Conservation (phyloP, 2,888 invertebrate genomes). For the Rotaria macrura region DNA sequence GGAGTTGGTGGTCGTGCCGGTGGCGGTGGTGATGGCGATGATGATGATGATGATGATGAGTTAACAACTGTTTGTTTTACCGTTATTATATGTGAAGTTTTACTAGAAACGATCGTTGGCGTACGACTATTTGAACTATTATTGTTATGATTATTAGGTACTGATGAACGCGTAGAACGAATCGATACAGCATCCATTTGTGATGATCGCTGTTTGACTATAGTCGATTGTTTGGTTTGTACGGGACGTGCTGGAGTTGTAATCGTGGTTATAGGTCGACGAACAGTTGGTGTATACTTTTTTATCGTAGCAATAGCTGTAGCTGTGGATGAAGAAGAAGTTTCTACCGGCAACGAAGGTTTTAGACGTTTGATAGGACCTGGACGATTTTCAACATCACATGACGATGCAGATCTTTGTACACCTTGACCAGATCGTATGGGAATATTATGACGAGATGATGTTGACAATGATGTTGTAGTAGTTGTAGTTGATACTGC, state of each 20-base stretch:
- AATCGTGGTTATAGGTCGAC: not conserved
- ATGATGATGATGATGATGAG: not conserved
- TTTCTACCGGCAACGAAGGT: not conserved
- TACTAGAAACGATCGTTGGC: not conserved
- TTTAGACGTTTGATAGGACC: not conserved
- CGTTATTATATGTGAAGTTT: not conserved
- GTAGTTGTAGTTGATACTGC: not conserved
- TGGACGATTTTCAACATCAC: slow-evolving; percentile 2
- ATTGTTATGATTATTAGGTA: not conserved
- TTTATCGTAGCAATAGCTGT: not conserved
- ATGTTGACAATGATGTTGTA: not conserved
- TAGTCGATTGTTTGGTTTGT: not conserved
- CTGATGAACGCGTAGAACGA: not conserved
- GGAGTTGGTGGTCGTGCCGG: not conserved
- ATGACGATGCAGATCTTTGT: not conserved
- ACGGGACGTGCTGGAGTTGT: not conserved
- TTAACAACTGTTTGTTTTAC: not conserved
- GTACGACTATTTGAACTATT: not conserved
- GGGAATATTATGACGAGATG: not conserved
- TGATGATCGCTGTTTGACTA: not conserved
- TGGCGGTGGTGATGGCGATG: not conserved
- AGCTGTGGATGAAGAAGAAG: not conserved
- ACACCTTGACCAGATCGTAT: not conserved
- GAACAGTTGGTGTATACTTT: not conserved
- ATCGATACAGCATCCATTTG: not conserved